These are phyloP conservation scores for Physocephala rufipes DNA, from an alignment of 2,888 invertebrate genomes.

Conservation along the genomic window DNA sequence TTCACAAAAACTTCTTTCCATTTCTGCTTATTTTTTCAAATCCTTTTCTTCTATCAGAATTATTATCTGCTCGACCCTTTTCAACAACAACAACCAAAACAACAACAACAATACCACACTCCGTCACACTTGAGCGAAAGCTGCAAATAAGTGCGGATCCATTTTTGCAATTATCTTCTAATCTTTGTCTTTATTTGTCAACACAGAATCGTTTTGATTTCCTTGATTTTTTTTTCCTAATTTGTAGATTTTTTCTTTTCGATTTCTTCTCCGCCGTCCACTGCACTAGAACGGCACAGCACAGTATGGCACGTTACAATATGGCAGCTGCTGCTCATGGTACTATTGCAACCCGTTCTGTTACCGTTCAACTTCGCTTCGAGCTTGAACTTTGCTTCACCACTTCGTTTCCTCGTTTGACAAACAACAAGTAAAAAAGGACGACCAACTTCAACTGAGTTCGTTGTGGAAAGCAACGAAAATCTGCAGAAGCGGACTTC, in stretches of 20 bases:
- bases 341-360: conserved; percentile 21
- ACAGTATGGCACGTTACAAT: no score
- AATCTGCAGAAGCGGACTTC: conserved; percentile 43
- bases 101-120: conserved; percentile 26
- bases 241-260: not conserved
- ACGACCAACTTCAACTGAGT: conserved; percentile 62
- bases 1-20: conserved; percentile 1
- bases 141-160: conserved; percentile 21
- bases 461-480: conserved; percentile 51
- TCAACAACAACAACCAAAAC: conserved; percentile 6
- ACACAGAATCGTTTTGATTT: not conserved
- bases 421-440: conserved; percentile 55
- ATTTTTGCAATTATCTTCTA: not conserved
- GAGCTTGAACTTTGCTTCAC: conserved; percentile 45
- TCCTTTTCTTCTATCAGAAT: not conserved
- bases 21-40: conserved; percentile 30
- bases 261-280: not conserved
- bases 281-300: not conserved
- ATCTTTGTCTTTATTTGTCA: not conserved
- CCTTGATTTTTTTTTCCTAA: not conserved
- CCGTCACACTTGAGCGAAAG: conserved; percentile 28
- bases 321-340: conserved; percentile 21
- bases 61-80: not conserved
- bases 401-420: conserved; percentile 59
- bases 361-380: conserved; percentile 38